Evolutionary conservation across 2,113 vertebrate species (phyloP), one percentile per base, ranked within the genome.

Genomic region (Lampris megalopsis): DNA sequence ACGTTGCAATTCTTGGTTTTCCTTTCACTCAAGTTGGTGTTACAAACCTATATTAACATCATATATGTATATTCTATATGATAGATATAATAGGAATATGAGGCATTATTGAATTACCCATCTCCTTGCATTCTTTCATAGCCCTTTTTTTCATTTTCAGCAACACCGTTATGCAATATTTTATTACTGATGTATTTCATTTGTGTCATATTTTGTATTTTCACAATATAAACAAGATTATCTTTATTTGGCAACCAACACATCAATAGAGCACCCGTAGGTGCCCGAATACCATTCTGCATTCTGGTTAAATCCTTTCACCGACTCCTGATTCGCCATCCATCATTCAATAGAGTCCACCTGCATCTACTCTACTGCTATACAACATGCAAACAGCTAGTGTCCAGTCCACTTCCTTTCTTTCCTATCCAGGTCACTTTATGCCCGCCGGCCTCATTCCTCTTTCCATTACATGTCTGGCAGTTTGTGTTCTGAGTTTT

Each of bases 391-490:
- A 80, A 24, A 77, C 75, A 86, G 69, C 71, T 77, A 79, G 79
- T 83, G 87, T 88, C 86, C 83, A 78, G 71, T 56, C 43, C 24
- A 80, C 74, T 86, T 85, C 60, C 78, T 49, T 77, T 65, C 60
- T 47, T 49, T 79, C 4, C n/a, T 75, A 85, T 88, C 72, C 71
- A 84, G 90, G 89, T 89, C 89, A 88, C 52, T 84, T 84, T 77
- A 63, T 75, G 71, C 60, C 86, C 77, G 62, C 71, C 73, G 82
- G 86, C 65, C 59, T 91, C 73, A 72, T 87, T 80, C 71, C 77
- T 73, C 76, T 73, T 56, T 59, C 65, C 65, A 63, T 75, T 84
- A 65, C 63, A 75, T 72, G 67, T 49, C 75, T 76, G 81, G 63
- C 79, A 63, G 70, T 75, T 58, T n/a, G 41, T 58, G 1, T 42